phyloP scores from a whole-genome alignment of 2,797 vertebrate genomes.

The Eulemur albifrons region DNA sequence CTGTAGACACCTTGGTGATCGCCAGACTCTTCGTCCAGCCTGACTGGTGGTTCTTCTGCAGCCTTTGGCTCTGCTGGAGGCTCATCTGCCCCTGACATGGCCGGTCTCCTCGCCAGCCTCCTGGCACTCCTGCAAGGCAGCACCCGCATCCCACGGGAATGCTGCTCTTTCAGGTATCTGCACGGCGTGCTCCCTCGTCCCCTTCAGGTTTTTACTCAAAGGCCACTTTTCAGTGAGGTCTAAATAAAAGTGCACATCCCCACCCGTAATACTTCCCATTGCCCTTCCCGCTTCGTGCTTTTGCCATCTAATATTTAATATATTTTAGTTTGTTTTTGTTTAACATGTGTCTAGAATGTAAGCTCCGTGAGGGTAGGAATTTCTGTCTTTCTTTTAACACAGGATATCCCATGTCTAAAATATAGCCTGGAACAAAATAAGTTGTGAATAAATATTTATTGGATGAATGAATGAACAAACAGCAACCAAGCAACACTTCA shows the following conservation, averaged over 20 bases:
- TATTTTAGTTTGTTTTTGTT: not conserved
- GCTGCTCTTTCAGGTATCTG: no score
- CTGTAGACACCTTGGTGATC: not conserved
- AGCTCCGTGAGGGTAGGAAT: not conserved
- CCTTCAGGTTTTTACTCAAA: not conserved
- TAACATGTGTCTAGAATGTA: not conserved
- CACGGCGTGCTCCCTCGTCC: accelerated
- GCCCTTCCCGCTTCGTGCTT: not conserved
- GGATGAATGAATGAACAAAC: not conserved
- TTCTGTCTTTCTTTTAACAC: not conserved
- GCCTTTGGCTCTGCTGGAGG: not conserved
- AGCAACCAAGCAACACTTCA: not conserved
- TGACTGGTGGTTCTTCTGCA: not conserved
- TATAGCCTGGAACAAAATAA: not conserved
- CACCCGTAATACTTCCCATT: no score
- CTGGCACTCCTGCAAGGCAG: no score
- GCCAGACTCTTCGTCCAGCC: not conserved
- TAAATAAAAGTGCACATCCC: not conserved
- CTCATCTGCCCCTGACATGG: no score
- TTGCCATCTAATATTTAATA: not conserved
- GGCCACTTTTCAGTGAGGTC: not conserved
- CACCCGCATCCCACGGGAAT: accelerated
- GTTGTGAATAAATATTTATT: not conserved
- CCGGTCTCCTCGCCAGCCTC: not conserved
- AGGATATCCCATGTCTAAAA: not conserved